Evolutionary conservation across 2,888 invertebrate genomes (phyloP), one percentile per base, ranked within the genome.

Genomic region (Itoplectis maculator): DNA sequence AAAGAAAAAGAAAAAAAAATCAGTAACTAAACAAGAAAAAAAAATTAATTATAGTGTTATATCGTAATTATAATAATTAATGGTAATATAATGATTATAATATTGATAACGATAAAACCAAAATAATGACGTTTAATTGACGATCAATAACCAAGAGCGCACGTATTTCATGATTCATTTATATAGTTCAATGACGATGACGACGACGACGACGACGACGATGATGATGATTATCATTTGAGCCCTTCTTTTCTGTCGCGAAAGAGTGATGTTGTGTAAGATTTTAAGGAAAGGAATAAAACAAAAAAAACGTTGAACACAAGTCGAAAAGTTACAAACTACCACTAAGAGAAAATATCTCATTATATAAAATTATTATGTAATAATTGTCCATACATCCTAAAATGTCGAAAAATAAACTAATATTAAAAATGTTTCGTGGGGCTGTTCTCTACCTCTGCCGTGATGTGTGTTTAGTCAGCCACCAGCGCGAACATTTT

Each of bases 351-450:
- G 87, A 89, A 88, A 90, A 87, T 86, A 87, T 92, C 90, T 90
- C 91, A 92, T 90, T 90, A 90, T 91, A 91, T 91, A 89, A 90
- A 91, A 92, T 91, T 91, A 91, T 92, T 92, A 92, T 92, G 91
- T 92, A 91, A 92, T 92, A 91, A 92, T 92, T 92, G 92, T 92
- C 92, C 92, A 92, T 91, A 92, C 91, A 89, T 91, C 91, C 91
- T 92, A 90, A 91, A 92, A 90, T 92, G 91, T 92, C 92, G 89
- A 89, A 91, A 82, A 82, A 92, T 92, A 92, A 92, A 92, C 88
- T 91, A 90, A 91, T 90, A 91, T 89, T 88, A 86, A 88, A 90
- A 90, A 84, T 75, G 79, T 74, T 76, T 68, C 73, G 56, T 79
- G 61, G 23, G 47, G 45, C 42, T 11, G 61, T 45, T 23, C 20